These are phyloP conservation scores for Abrostola tripartita DNA, from an alignment of 2,888 invertebrate genomes.

Conservation along the genomic window DNA sequence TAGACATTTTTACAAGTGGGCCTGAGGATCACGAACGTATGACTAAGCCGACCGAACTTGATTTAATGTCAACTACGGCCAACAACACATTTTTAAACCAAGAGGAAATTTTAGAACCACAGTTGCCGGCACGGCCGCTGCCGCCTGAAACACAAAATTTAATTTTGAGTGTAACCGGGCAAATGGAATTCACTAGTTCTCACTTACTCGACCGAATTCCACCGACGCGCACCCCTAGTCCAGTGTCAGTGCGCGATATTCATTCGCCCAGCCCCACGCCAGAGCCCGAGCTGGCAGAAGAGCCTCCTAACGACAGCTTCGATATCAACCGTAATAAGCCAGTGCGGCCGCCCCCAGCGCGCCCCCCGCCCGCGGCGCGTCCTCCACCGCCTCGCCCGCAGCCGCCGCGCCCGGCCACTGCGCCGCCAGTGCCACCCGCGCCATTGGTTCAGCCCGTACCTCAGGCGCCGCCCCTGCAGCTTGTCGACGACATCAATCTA, in stretches of 20 bases:
- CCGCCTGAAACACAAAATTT: constrained; percentile 95
- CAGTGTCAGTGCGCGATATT: constrained; percentile 93
- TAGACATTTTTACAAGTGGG: constrained; percentile 66
- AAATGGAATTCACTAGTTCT: constrained; percentile 95
- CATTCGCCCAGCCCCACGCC: constrained; percentile 96
- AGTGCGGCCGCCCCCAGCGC: constrained; percentile 70
- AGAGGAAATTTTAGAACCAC: constrained; percentile 60
- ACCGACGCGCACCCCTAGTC: constrained; percentile 95
- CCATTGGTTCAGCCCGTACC: constrained; percentile 4
- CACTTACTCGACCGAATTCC: constrained; percentile 94
- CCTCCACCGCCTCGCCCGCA: constrained; percentile 83
- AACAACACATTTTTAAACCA: constrained; percentile 63
- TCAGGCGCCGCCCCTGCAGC: constrained; percentile 71
- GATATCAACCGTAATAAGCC: constrained; percentile 83
- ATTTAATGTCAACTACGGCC: constrained; percentile 71
- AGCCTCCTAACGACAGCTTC: constrained; percentile 65
- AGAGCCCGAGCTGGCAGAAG: constrained; percentile 83
- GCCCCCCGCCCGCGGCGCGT: constrained; percentile 70
- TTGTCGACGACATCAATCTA: constrained; percentile 84
- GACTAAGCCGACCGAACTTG: constrained; percentile 79
- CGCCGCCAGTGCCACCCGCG: constrained; percentile 76
- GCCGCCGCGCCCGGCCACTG: constrained; percentile 80
- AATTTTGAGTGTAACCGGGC: constrained; percentile 95
- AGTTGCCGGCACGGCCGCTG: constrained; percentile 89
- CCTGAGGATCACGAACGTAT: constrained; percentile 62